Evolutionary conservation across 2,113 vertebrate genomes (phyloP).

Genomic region (Corythaeola cristata): DNA sequence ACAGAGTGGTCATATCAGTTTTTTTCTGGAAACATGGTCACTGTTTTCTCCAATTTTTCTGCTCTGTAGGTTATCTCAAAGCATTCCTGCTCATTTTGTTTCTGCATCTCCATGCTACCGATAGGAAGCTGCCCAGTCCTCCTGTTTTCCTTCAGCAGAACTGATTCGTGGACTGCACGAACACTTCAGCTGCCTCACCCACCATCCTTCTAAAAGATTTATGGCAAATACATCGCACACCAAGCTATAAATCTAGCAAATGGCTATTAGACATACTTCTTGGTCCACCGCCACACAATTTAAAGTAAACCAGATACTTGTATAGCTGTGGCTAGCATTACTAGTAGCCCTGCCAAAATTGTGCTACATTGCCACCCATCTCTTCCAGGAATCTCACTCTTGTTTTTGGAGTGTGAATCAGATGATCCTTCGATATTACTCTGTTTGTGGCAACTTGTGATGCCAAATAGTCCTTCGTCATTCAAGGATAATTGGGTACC

Average conservation of each 20-base stretch:
- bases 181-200: background rate
- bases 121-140: background rate
- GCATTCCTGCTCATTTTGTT: background rate
- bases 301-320: slow-evolving; percentile 40
- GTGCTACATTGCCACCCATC: background rate
- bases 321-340: background rate
- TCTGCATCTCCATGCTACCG: background rate
- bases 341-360: background rate
- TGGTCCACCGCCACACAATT: slow-evolving; percentile 33
- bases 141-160: background rate
- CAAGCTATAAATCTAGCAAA: slow-evolving; percentile 60
- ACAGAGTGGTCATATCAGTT: background rate
- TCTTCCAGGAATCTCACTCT: background rate
- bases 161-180: background rate
- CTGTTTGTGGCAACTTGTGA: background rate
- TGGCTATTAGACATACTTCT: slow-evolving; percentile 40
- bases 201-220: slow-evolving; percentile 35
- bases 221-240: slow-evolving; percentile 17
- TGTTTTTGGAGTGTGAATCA: background rate
- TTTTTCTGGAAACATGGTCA: slow-evolving; percentile 1
- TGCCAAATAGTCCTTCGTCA: background rate
- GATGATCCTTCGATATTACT: background rate
- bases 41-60: background rate
- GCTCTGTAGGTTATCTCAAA: background rate
- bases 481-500: background rate